phyloP scores from a whole-genome alignment of 2,888 invertebrate genomes.

The Stenolophus ochropezus region DNA sequence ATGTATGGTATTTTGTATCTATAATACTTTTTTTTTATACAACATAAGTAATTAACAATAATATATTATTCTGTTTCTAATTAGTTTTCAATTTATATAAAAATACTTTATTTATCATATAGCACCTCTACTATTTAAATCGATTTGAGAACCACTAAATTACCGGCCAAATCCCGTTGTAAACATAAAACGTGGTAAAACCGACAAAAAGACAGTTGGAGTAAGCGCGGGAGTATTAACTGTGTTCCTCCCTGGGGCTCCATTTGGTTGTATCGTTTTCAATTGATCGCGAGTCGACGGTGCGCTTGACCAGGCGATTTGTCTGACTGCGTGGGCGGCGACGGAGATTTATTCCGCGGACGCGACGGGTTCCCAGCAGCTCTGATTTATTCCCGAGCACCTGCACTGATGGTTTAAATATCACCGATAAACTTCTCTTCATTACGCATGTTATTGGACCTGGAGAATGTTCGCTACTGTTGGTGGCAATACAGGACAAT shows the following conservation, averaged over 20 bases:
- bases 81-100: too few species aligned
- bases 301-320: constrained; percentile 16
- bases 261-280: constrained; percentile 17
- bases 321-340: background rate
- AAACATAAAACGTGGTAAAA: background rate
- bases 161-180: too few species aligned
- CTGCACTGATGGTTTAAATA: background rate
- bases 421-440: constrained; percentile 5
- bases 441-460: background rate
- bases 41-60: too few species aligned
- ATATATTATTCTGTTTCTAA: too few species aligned
- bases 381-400: constrained; percentile 9
- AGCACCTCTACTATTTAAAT: background rate
- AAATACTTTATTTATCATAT: background rate
- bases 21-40: too few species aligned
- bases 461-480: too few species aligned
- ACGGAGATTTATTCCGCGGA: constrained; percentile 23
- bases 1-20: too few species aligned
- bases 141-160: background rate
- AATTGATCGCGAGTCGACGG: constrained; percentile 23
- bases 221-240: background rate
- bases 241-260: background rate
- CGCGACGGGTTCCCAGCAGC: constrained; percentile 20
- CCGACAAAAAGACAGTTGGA: background rate
- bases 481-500: too few species aligned